These are phyloP conservation scores for Cosmopolites sordidus DNA, from an alignment of 2,888 invertebrate genomes.

Conservation along the genomic window DNA sequence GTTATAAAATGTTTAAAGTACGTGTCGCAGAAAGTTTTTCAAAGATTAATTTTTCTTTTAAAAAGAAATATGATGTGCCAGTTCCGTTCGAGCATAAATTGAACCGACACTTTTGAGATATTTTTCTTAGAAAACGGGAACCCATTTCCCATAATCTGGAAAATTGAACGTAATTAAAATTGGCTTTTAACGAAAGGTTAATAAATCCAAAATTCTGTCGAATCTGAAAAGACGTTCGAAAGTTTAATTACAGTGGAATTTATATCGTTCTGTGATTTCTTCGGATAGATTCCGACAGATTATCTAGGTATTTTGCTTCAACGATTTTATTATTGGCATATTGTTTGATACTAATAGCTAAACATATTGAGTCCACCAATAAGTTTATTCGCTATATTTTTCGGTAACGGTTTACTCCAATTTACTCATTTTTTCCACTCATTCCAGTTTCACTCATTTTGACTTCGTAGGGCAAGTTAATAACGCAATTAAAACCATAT, in stretches of 20 bases:
- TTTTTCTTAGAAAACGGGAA: neutral
- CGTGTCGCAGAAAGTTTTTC: neutral
- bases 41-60: neutral
- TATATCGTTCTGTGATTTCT: neutral
- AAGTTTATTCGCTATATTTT: too few species aligned
- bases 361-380: too few species aligned
- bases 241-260: neutral
- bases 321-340: too few species aligned
- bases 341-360: too few species aligned
- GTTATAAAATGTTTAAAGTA: neutral
- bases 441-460: too few species aligned
- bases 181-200: neutral
- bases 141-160: neutral
- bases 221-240: neutral
- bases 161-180: neutral
- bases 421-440: too few species aligned
- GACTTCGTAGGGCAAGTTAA: too few species aligned
- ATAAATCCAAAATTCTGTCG: slow-evolving; percentile 1
- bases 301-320: too few species aligned
- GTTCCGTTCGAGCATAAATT: neutral
- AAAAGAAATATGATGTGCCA: neutral
- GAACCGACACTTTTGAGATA: neutral
- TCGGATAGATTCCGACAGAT: too few species aligned
- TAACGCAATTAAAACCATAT: too few species aligned
- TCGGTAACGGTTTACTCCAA: too few species aligned